Evolutionary conservation across 2,888 invertebrate species (phyloP).

Genomic region (Melinaea menophilus): DNA sequence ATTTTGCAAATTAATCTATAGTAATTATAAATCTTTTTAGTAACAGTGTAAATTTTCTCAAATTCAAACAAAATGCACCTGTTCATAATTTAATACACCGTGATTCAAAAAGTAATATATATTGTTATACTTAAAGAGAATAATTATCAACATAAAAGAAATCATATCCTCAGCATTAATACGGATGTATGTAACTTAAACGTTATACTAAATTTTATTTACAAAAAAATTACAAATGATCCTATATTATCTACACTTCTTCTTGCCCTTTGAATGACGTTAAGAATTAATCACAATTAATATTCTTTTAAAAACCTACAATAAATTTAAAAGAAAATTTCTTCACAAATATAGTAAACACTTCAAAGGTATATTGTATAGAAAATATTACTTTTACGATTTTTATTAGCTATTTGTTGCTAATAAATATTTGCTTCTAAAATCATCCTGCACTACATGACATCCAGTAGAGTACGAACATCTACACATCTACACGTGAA

Average conservation of each 20-base stretch:
- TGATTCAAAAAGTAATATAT: slow-evolving; percentile 23
- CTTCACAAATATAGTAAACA: slow-evolving; percentile 20
- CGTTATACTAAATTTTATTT: slow-evolving; percentile 51
- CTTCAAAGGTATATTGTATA: slow-evolving; percentile 26
- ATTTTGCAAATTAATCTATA: neutral
- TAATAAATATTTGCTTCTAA: slow-evolving; percentile 26
- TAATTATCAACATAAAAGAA: slow-evolving; percentile 41
- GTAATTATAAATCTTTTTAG: neutral
- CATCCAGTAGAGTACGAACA: slow-evolving; percentile 42
- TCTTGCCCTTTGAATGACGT: slow-evolving; percentile 54
- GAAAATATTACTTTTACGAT: slow-evolving; percentile 29
- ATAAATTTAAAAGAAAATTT: slow-evolving; percentile 24
- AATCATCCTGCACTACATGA: slow-evolving; percentile 32
- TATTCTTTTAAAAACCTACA: slow-evolving; percentile 34
- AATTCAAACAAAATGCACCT: slow-evolving; percentile 31
- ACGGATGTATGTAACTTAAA: slow-evolving; percentile 52
- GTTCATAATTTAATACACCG: slow-evolving; percentile 23
- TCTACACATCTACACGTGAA: slow-evolving; percentile 48
- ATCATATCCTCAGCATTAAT: slow-evolving; percentile 47
- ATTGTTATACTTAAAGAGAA: slow-evolving; percentile 33
- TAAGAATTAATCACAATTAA: slow-evolving; percentile 63
- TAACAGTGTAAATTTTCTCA: slow-evolving; percentile 19
- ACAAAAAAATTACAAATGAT: slow-evolving; percentile 54
- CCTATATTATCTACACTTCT: slow-evolving; percentile 60
- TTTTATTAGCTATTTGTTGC: slow-evolving; percentile 22